Conservation (phyloP, 30 jellyfish, hydroid and myxozoan species). For the Haliclystus octoradiatus region DNA sequence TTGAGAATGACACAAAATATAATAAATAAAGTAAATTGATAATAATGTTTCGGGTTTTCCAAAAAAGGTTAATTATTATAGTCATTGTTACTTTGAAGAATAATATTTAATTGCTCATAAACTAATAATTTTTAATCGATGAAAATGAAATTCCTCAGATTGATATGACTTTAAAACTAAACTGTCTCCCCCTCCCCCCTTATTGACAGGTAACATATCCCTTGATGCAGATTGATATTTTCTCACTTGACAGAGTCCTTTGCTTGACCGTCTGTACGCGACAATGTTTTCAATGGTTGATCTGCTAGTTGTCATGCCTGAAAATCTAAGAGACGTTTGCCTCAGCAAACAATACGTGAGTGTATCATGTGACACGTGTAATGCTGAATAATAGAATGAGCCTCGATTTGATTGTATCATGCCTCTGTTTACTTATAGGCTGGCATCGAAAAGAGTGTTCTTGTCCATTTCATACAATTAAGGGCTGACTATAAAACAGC, state of each 20-base stretch:
- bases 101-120: too few species aligned
- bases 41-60: too few species aligned
- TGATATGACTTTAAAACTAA: too few species aligned
- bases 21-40: too few species aligned
- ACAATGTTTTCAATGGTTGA: slow-evolving; percentile 68
- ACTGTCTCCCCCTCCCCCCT: too few species aligned
- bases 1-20: too few species aligned
- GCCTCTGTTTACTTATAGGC: slow-evolving; percentile 36
- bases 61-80: too few species aligned
- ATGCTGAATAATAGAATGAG: neutral
- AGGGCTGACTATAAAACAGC: slow-evolving; percentile 91
- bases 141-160: too few species aligned
- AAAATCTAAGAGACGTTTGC: slow-evolving; percentile 85
- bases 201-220: too few species aligned
- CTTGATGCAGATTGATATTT: too few species aligned
- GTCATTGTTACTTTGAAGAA: too few species aligned
- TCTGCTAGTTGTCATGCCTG: slow-evolving; percentile 85
- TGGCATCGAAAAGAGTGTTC: slow-evolving; percentile 69
- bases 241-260: slow-evolving; percentile 66
- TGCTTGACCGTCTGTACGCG: slow-evolving; percentile 59
- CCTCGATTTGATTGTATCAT: neutral
- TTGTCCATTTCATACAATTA: slow-evolving; percentile 85
- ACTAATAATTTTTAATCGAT: too few species aligned
- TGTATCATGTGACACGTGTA: neutral
- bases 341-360: slow-evolving; percentile 84